Conservation (phyloP, 2,113 vertebrate species). For the Mesoclemmys tuberculata region DNA sequence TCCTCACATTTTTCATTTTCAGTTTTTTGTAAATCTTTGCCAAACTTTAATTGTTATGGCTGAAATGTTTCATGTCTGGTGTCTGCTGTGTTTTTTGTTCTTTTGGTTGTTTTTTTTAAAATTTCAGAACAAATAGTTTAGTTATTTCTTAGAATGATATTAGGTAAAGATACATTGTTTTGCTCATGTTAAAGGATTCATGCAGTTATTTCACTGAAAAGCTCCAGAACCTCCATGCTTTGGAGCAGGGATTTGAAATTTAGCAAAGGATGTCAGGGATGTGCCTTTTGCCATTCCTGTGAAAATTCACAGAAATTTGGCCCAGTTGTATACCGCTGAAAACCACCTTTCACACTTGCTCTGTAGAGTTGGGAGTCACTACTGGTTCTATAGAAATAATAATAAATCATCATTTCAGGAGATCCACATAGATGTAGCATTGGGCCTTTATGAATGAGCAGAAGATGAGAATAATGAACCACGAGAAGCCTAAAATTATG, state of each 20-base stretch:
- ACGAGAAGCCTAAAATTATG: not conserved
- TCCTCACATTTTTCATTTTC: not conserved
- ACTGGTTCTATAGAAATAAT: not conserved
- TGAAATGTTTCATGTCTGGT: not conserved
- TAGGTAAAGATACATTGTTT: not conserved
- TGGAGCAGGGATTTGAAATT: conserved; percentile 21
- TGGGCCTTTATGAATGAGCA: not conserved
- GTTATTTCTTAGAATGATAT: not conserved
- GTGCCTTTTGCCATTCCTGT: not conserved
- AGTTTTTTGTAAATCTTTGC: not conserved
- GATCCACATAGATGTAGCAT: not conserved
- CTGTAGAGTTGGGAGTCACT: fast-evolving
- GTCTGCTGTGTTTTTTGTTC: not conserved
- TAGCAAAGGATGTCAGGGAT: conserved; percentile 18
- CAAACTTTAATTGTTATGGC: not conserved
- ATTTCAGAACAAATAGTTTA: not conserved
- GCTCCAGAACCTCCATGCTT: not conserved
- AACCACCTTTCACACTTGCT: not conserved
- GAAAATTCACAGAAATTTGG: not conserved
- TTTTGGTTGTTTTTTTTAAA: conserved; percentile 1
- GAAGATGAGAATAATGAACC: not conserved
- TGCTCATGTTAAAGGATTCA: not conserved
- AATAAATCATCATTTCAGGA: not conserved
- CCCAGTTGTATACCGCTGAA: not conserved
- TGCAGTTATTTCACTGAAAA: conserved; percentile 17